Evolutionary conservation across 2,888 invertebrate species (phyloP).

Genomic region (Leptothorax acervorum): DNA sequence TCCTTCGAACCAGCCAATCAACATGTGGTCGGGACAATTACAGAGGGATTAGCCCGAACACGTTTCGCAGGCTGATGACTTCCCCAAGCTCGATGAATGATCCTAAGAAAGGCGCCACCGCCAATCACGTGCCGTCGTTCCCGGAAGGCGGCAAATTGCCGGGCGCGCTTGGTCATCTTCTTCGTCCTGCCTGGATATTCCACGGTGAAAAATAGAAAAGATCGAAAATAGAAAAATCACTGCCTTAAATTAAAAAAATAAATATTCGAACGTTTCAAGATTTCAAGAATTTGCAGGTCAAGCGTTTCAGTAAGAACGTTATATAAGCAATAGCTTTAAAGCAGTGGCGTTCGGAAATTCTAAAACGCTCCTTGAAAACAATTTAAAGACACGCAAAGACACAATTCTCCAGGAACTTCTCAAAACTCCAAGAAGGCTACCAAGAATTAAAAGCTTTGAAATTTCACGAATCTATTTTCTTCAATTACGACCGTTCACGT

Average conservation of each 20-base stretch:
- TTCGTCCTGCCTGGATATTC: background rate
- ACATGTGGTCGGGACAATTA: slow-evolving; percentile 45
- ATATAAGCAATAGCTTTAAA: background rate
- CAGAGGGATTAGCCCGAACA: slow-evolving; percentile 52
- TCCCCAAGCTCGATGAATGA: slow-evolving; percentile 9
- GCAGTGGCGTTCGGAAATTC: background rate
- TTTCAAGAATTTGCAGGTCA: background rate
- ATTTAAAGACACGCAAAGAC: background rate
- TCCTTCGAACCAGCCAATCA: background rate
- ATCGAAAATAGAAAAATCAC: slow-evolving; percentile 6
- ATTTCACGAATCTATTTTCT: background rate
- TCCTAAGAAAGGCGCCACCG: slow-evolving; percentile 67
- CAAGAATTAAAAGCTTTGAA: background rate
- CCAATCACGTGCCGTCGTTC: slow-evolving; percentile 44
- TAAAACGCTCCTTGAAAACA: background rate
- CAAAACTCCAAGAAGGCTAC: background rate
- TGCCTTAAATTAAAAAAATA: background rate
- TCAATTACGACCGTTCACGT: background rate
- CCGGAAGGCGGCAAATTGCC: slow-evolving; percentile 47
- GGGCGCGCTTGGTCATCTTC: slow-evolving; percentile 25
- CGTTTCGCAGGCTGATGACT: slow-evolving; percentile 66
- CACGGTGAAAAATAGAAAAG: background rate
- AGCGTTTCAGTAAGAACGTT: background rate
- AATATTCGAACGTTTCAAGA: background rate
- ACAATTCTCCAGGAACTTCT: background rate